Evolutionary conservation across 2,888 invertebrate species (phyloP), one percentile per base, ranked within the genome.

Genomic region (Acleris laterana): DNA sequence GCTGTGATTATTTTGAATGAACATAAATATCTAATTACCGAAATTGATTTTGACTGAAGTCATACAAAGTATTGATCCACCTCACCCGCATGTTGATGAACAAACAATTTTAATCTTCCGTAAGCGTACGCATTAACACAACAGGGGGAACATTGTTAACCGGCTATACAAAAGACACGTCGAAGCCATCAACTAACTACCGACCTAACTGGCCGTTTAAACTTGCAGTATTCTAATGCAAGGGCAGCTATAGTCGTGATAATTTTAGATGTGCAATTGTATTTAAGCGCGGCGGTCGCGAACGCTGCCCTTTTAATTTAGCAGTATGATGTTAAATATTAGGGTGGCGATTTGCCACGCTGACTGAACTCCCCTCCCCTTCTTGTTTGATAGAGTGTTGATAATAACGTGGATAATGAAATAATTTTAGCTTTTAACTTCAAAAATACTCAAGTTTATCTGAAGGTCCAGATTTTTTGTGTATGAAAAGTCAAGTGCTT

Each of bases 321-420:
- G 82, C 82, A 77, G 85, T 73, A 77, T 87, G 72, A 83, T 87
- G 85, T 85, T 85, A 85, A 86, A 87, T 86, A 53, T 84, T 75
- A 81, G 88, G 87, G 85, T 84, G 81, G 83, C 78, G 83, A 84
- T 84, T 84, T 79, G 78, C 74, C 74, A 79, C 73, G 78, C 80
- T 84, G 81, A 79, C 76, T 77, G 77, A 76, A 77, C 76, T 75
- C 79, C 77, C 55, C 48, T 73, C 70, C 77, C 78, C 81, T 82
- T 78, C 75, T 79, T 72, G 72, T 74, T 77, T 75, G 74, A 72
- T 25, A 25, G 75, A 73, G 77, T 81, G 85, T 78, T 79, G 79
- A 77, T 79, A 78, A 79, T 88, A 84, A 82, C 79, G 74, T 88
- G 85, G 87, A 89, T 81, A 76, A 75, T 71, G 72, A 75, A 74